phyloP scores from a whole-genome alignment of 1,140 invertebrate genomes.

The Trachymyrmex septentrionalis region DNA sequence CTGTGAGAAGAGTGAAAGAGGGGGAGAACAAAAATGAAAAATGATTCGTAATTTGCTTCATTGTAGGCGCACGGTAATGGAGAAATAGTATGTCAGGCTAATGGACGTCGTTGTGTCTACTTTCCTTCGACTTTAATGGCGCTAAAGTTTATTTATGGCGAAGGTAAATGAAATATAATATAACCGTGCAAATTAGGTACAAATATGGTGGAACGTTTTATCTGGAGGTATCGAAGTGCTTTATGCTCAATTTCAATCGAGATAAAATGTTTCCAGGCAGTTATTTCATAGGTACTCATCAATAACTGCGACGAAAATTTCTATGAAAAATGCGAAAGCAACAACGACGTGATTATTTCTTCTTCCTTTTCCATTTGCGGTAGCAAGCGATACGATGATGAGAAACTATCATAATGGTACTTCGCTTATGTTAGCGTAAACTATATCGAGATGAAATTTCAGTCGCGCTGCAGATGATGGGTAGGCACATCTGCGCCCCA shows the following conservation, averaged over 20 bases:
- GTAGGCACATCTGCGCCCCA: slow-evolving; percentile 55
- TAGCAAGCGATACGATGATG: background rate
- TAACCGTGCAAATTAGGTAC: slow-evolving; percentile 12
- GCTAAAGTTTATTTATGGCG: slow-evolving; percentile 6
- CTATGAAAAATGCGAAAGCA: background rate
- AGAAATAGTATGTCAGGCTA: slow-evolving; percentile 58
- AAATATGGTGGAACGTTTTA: slow-evolving; percentile 18
- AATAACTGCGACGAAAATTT: background rate
- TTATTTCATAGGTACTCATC: background rate
- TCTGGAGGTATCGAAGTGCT: background rate
- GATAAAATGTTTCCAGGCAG: background rate
- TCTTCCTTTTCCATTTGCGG: background rate
- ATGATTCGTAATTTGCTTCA: slow-evolving; percentile 50
- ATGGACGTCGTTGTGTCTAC: slow-evolving; percentile 52
- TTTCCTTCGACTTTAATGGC: slow-evolving; percentile 33
- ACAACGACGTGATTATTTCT: slow-evolving; percentile 7
- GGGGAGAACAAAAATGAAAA: slow-evolving; percentile 42
- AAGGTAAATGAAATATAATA: slow-evolving; percentile 43
- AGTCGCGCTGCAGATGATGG: slow-evolving; percentile 47
- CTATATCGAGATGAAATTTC: slow-evolving; percentile 78
- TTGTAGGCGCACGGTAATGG: slow-evolving; percentile 34
- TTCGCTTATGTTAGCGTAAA: slow-evolving; percentile 43
- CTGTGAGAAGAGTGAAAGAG: too few relatives aligned
- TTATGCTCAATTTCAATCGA: slow-evolving; percentile 24
- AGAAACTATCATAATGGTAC: slow-evolving; percentile 27